Evolutionary conservation across 2,888 invertebrate species (phyloP).

Genomic region (Napeogenes sylphis): DNA sequence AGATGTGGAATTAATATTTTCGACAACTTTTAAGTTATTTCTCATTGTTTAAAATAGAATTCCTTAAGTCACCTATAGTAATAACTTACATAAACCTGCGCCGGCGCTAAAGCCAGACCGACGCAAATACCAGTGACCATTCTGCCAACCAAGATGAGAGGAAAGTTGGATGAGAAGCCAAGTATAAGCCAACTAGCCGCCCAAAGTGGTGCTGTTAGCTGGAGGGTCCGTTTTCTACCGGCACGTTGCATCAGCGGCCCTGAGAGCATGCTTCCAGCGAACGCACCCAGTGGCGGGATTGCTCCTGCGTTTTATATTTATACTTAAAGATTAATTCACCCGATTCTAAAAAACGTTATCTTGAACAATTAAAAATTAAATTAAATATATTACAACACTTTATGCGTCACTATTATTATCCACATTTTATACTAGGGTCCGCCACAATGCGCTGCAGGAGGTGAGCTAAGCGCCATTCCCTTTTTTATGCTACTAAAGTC

Average conservation of each 20-base stretch:
- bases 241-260: slow-evolving; percentile 74
- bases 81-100: slow-evolving; percentile 80
- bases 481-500: too few species aligned
- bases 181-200: slow-evolving; percentile 76
- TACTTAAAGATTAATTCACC: neutral
- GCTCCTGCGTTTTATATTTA: slow-evolving; percentile 55
- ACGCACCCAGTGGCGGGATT: slow-evolving; percentile 77
- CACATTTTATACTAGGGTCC: too few species aligned
- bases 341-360: too few species aligned
- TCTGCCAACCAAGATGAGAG: slow-evolving; percentile 73
- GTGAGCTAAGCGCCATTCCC: too few species aligned
- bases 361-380: too few species aligned
- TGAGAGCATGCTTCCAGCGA: slow-evolving; percentile 74
- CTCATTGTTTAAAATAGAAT: neutral
- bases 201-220: slow-evolving; percentile 73
- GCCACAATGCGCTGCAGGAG: too few species aligned
- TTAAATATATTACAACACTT: too few species aligned
- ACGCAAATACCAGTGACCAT: slow-evolving; percentile 78
- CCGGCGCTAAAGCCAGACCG: slow-evolving; percentile 78
- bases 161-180: slow-evolving; percentile 64
- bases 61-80: neutral
- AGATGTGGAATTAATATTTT: too few species aligned
- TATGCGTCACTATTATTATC: too few species aligned
- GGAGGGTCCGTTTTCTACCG: slow-evolving; percentile 73
- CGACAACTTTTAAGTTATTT: too few species aligned